Base-by-base conservation (phyloP, 37 sponge, comb jelly and placozoan species). In the Geodia barretti region DNA sequence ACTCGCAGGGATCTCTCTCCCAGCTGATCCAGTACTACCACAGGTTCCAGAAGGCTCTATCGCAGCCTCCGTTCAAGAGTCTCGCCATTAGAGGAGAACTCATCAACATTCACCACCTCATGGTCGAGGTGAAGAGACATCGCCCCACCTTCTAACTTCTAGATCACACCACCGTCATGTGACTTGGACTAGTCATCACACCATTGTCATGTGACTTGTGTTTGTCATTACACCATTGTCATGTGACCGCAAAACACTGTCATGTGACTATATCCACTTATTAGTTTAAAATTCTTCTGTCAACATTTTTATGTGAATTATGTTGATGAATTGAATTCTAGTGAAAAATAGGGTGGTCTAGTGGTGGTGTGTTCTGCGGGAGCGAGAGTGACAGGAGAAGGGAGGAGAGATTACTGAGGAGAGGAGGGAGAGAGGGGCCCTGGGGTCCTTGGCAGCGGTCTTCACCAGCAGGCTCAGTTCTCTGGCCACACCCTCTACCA, bases 1-100 rank as follows among this genome's bases (percentile, higher is more conserved):
- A 9, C 69, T 31, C 19, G 0, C 63, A 97, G 93, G 84, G 87
- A 19, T 93, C 89, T 38, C 87, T 98, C 54, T 82, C 90, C 21
- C 95, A 98, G 89, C 79, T 98, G 87, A 89, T 98, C 21, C 97
- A 98, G 79, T 98, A 92, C 80, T 98, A 98, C 75, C 95, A 96
- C 72, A 80, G 99, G 0, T 98, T 98, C 62, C 85, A 88, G 42
- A 98, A 98, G 82, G 79, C 96, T 19, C 70, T 98, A 29, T 83
- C 88, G 20, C 95, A 96, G 74, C 80, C 86, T 7, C 99, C 99
- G 40, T 96, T 94, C 87, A 94, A 89, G 70, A 41, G 67, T 2
- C 70, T 98, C 29, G 68, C 90, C 17, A 84, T 93, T 17, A 66
- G 93, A 35, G 83, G 84, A 60, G 95, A 98, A 19, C 88, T 98